Evolutionary conservation across 2,113 vertebrate genomes (phyloP).

Genomic region (Oncorhynchus masou): DNA sequence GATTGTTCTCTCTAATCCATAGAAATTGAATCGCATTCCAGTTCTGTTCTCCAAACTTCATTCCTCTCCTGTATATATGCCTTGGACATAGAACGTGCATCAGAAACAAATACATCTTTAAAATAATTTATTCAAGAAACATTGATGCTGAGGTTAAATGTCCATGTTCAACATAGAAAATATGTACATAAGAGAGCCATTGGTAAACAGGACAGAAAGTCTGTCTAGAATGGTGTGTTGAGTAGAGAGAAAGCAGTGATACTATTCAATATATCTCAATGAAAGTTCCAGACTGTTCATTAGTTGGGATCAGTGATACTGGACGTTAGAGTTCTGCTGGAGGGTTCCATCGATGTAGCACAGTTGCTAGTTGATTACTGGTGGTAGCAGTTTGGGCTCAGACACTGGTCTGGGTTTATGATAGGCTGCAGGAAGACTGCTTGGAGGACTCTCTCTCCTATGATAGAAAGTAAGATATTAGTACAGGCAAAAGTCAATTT

Average conservation of each 20-base stretch:
- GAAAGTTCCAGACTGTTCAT: conserved; percentile 34
- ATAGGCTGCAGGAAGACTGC: conserved; percentile 72
- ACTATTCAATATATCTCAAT: conserved; percentile 15
- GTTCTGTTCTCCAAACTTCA: too few relatives aligned
- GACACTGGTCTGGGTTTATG: conserved; percentile 50
- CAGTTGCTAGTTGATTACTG: conserved; percentile 29
- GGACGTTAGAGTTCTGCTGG: conserved; percentile 12
- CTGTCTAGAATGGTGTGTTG: conserved; percentile 62
- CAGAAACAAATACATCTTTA: conserved; percentile 31
- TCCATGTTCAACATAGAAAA: conserved; percentile 72
- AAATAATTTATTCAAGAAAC: conserved; percentile 78
- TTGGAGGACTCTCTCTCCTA: conserved; percentile 68
- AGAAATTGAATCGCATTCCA: conserved; percentile 9
- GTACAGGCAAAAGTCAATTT: conserved; percentile 31
- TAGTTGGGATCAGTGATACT: conserved; percentile 45
- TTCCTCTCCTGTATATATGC: not conserved
- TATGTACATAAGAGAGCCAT: conserved; percentile 71
- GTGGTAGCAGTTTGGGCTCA: conserved; percentile 29
- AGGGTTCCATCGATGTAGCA: conserved; percentile 32
- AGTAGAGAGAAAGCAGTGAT: conserved; percentile 49
- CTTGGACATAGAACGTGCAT: not conserved
- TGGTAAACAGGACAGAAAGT: conserved; percentile 57
- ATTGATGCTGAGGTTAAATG: conserved; percentile 57
- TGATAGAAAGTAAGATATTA: conserved; percentile 9
- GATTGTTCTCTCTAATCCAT: too few relatives aligned